These are phyloP conservation scores for Trinorchestia longiramus DNA, from an alignment of 1,140 invertebrate genomes.

Conservation along the genomic window DNA sequence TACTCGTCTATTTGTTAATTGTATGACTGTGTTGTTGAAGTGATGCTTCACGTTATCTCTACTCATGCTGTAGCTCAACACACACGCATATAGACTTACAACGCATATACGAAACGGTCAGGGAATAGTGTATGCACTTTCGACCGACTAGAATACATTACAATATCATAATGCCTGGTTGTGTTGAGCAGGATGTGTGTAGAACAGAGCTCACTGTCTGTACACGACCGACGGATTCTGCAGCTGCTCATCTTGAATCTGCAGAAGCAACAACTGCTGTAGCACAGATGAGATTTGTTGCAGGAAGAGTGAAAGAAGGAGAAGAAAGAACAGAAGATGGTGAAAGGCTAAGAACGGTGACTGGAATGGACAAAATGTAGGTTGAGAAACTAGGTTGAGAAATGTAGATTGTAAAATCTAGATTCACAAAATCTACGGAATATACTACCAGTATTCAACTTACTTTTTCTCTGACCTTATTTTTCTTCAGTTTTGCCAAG, in stretches of 20 bases:
- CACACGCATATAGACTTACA: background rate
- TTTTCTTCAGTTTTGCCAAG: too few relatives aligned
- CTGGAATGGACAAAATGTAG: background rate
- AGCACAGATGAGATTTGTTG: constrained; percentile 6
- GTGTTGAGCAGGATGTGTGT: background rate
- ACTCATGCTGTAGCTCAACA: too few relatives aligned
- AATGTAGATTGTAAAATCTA: too few relatives aligned
- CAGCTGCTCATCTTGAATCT: constrained; percentile 43
- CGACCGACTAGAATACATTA: background rate
- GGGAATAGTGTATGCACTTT: background rate
- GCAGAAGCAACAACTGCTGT: background rate
- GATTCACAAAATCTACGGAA: background rate
- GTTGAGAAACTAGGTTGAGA: background rate
- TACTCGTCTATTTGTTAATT: too few relatives aligned
- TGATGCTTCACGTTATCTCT: too few relatives aligned
- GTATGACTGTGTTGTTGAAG: too few relatives aligned
- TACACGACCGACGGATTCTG: constrained; percentile 26
- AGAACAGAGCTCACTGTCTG: background rate
- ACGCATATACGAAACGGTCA: background rate
- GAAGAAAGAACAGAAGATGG: background rate
- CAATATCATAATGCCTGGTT: background rate
- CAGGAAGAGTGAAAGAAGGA: constrained; percentile 28
- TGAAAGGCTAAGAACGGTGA: background rate
- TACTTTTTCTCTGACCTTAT: background rate
- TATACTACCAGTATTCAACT: background rate